phyloP scores from a whole-genome alignment of 2,113 vertebrate genomes.

The Apodemus sylvaticus region DNA sequence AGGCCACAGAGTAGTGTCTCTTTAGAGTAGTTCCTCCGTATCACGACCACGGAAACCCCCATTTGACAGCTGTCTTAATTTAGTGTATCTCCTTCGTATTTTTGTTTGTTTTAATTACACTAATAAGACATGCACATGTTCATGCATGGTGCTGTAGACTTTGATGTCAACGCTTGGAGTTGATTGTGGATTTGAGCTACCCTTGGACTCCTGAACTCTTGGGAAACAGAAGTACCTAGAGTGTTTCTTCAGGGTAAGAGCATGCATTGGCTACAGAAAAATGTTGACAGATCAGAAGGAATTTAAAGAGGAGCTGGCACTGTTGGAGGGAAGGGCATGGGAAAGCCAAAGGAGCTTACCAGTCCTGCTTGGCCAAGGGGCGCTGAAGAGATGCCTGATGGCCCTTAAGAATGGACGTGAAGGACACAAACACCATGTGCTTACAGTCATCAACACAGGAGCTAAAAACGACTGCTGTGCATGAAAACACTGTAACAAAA shows the following conservation, averaged over 20 bases:
- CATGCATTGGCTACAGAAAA: constrained; percentile 59
- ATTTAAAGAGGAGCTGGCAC: constrained; percentile 64
- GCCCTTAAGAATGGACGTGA: constrained; percentile 67
- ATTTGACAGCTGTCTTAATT: background rate
- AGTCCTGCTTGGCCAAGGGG: constrained; percentile 64
- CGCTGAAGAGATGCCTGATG: constrained; percentile 65
- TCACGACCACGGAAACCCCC: background rate
- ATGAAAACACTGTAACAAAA: background rate
- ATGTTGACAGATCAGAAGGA: constrained; percentile 64
- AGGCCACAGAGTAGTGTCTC: background rate
- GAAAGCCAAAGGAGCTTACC: constrained; percentile 65
- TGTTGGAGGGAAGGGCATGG: constrained; percentile 66
- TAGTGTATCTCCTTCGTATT: background rate
- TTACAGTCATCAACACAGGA: constrained; percentile 54
- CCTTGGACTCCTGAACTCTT: background rate
- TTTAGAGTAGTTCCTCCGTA: background rate
- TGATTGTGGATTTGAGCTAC: background rate
- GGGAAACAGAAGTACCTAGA: constrained; percentile 52
- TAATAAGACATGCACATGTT: background rate
- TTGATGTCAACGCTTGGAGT: background rate
- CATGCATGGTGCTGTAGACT: background rate
- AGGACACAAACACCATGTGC: constrained; percentile 62
- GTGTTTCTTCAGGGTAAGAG: constrained; percentile 51
- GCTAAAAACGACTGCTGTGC: constrained; percentile 20
- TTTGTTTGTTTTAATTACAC: constrained; percentile 27